Percentiles rank a stretch among this genome's conserved stretches.
These are phyloP conservation scores for Myrmecobius fasciatus DNA, from an alignment of 2,113 vertebrate genomes.

Conservation along the genomic window DNA sequence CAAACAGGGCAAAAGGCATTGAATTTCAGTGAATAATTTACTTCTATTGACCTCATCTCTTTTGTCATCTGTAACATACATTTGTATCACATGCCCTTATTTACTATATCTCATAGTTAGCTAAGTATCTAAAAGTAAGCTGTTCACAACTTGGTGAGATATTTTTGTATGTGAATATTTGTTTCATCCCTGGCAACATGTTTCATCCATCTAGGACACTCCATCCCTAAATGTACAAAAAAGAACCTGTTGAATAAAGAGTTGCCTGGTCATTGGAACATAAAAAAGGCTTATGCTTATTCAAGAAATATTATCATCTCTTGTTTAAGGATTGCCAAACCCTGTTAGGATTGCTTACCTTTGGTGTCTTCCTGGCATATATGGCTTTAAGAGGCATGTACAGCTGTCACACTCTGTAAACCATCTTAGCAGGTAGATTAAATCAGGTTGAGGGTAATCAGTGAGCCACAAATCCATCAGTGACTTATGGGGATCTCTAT, in stretches of 20 bases:
- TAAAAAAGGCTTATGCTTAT: neutral
- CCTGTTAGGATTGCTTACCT: neutral
- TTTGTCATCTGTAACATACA: neutral
- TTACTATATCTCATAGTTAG: neutral
- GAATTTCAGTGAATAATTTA: neutral
- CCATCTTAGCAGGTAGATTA: neutral
- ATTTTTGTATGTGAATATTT: neutral
- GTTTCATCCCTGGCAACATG: neutral
- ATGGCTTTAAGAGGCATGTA: neutral
- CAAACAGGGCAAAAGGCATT: neutral
- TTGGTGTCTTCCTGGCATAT: neutral
- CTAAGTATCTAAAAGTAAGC: neutral
- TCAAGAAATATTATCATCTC: no score
- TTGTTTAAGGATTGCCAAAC: neutral
- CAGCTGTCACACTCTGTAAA: neutral
- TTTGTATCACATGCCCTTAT: neutral
- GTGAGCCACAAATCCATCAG: neutral
- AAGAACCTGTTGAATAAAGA: neutral
- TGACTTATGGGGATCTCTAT: neutral
- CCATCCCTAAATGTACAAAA: neutral
- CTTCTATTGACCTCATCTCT: neutral
- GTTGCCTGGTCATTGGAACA: neutral
- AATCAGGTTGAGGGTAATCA: neutral
- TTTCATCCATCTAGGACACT: neutral
- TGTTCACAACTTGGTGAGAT: neutral